Percentiles rank a stretch among this genome's conserved stretches.
These are phyloP conservation scores for Oxyruncus cristatus DNA, from an alignment of 2,113 vertebrate species.

Conservation along the genomic window DNA sequence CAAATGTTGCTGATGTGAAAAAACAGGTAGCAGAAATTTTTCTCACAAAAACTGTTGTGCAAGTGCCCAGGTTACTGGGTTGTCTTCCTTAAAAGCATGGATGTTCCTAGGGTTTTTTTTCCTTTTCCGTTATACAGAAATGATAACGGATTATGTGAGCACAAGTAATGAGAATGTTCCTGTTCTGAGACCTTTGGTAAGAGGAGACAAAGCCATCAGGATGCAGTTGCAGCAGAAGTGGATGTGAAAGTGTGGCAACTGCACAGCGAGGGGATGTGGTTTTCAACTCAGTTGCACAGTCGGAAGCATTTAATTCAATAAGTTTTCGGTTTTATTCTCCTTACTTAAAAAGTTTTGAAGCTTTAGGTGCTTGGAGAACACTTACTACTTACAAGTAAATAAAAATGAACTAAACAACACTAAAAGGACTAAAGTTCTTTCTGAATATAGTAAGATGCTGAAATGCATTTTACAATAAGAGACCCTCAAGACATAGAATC, in stretches of 20 bases:
- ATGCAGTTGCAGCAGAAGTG: background rate
- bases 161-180: background rate
- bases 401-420: background rate
- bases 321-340: background rate
- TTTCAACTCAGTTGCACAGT: background rate
- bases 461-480: background rate
- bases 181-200: background rate
- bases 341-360: background rate
- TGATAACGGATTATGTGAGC: background rate
- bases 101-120: background rate
- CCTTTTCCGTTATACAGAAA: background rate
- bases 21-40: background rate
- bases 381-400: background rate
- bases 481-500: background rate
- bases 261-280: background rate
- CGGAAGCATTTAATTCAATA: background rate
- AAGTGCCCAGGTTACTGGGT: background rate
- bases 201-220: background rate
- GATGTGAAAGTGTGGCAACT: background rate
- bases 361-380: background rate
- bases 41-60: background rate
- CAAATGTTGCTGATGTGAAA: background rate
- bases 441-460: background rate
- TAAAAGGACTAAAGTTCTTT: background rate
- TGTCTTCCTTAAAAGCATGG: background rate